These are phyloP conservation scores for Dolichoris vasculosae DNA, from an alignment of 1,140 invertebrate genomes.

Conservation along the genomic window DNA sequence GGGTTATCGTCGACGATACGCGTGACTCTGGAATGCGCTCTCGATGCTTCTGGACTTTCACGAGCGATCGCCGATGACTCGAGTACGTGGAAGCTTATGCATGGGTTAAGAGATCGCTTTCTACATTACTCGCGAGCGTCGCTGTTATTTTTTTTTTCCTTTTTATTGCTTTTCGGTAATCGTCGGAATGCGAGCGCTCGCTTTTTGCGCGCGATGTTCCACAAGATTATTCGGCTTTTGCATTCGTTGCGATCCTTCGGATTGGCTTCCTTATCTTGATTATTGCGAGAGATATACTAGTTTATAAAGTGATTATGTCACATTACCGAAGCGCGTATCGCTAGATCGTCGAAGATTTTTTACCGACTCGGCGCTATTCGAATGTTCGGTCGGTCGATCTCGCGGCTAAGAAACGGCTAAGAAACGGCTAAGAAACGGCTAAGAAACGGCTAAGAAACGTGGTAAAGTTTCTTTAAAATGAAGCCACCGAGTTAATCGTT, in stretches of 20 bases:
- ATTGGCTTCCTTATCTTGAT: not conserved
- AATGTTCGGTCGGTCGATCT: not conserved
- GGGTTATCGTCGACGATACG: not conserved
- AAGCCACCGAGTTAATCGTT: not conserved
- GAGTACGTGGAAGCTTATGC: not conserved
- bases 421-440: too few relatives aligned
- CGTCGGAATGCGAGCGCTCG: not conserved
- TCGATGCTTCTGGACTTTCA: not conserved
- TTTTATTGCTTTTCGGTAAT: not conserved
- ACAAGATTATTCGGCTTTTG: not conserved
- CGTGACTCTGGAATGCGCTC: not conserved
- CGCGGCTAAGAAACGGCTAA: not conserved
- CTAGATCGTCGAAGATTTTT: not conserved
- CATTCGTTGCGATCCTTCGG: not conserved
- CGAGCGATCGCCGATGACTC: not conserved
- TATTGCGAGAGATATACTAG: not conserved
- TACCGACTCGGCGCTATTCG: constrained; percentile 46
- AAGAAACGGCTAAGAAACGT: not conserved
- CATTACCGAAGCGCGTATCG: not conserved
- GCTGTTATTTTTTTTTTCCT: too few relatives aligned
- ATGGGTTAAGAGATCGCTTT: not conserved
- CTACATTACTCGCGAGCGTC: too few relatives aligned
- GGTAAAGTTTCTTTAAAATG: not conserved
- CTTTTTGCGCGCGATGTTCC: not conserved
- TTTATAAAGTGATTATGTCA: not conserved